Evolutionary conservation across 1,140 invertebrate genomes (phyloP), one percentile per base, ranked within the genome.

Genomic region (Drosophila pachea): DNA sequence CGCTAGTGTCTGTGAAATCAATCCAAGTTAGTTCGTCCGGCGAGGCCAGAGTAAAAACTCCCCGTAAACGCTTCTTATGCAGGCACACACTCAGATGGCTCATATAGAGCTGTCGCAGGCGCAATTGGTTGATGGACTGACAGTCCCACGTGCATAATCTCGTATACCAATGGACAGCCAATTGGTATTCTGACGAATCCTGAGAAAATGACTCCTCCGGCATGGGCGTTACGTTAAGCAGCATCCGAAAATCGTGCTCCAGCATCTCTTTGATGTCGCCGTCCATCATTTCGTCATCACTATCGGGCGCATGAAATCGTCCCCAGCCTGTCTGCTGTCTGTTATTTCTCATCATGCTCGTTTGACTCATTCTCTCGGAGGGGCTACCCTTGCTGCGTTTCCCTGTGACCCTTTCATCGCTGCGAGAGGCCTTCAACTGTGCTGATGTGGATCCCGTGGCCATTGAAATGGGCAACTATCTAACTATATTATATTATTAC

Each of bases 21-120:
- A 76, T 50, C 76, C 65, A 68, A 16, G 32, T 32, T 0, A 88
- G 35, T 14, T 68, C 50, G 2, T 38, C 16, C 0, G 61, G 70
- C 5, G 87, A 82, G 5, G 50, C 16, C 16, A 72, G 22, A 1
- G 29, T 22, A 31, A 88, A 63, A 29, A 86, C 45, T 0, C 79
- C 86, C 7, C 58, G 47, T 4, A 88, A 29, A 4, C 68, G 40
- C 7, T 56, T 53, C 22, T 81, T 63, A 14, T 81, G 81, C 7
- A 88, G 42, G 35, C 76, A 84, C 0, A 77, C 70, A 2, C 65
- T 74, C n/a, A 88, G 36, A 40, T 81, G 59, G 8, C 87, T 88
- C 70, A 88, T 86, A 31, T 87, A 88, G 0, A 53, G 47, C 35
- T 84, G 77, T 0, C 79, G 73, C 59, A 84, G 4, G 11, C 79